Percentiles rank a stretch among this genome's conserved stretches.
These are phyloP conservation scores for Cryptotermes secundus DNA, from an alignment of 1,140 invertebrate genomes.

Conservation along the genomic window DNA sequence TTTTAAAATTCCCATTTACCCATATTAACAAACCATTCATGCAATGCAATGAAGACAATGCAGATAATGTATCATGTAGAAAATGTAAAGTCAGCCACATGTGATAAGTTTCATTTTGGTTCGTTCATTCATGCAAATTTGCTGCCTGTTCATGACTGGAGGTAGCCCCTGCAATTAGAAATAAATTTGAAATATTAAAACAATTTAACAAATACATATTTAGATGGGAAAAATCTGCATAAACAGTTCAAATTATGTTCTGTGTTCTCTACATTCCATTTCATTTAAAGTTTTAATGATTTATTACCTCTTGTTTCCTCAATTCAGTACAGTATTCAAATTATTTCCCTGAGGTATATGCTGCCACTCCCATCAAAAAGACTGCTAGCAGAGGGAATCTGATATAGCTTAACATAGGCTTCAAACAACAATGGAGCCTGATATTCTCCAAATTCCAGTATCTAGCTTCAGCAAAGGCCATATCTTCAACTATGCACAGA, in stretches of 20 bases:
- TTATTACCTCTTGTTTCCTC: no score
- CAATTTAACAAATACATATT: neutral
- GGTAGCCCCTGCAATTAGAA: conserved; percentile 51
- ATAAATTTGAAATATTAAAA: conserved; percentile 32
- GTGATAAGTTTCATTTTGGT: neutral
- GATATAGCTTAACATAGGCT: no score
- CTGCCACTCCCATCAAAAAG: no score
- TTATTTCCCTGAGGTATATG: no score
- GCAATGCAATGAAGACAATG: conserved; percentile 35
- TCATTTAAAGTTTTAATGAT: no score
- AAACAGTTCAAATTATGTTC: no score
- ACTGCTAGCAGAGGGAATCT: no score
- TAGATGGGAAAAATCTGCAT: neutral
- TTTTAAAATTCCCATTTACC: neutral
- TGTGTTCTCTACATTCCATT: neutral
- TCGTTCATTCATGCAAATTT: neutral
- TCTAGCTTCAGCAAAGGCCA: no score
- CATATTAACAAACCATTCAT: conserved; percentile 5
- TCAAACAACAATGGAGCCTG: no score
- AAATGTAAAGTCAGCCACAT: neutral
- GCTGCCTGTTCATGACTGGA: conserved; percentile 45
- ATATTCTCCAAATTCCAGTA: no score
- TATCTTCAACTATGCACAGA: no score
- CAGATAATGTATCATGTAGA: neutral
- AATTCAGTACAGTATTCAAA: no score